Evolutionary conservation across 2,888 invertebrate species (phyloP).

Genomic region (Amitus sp.): DNA sequence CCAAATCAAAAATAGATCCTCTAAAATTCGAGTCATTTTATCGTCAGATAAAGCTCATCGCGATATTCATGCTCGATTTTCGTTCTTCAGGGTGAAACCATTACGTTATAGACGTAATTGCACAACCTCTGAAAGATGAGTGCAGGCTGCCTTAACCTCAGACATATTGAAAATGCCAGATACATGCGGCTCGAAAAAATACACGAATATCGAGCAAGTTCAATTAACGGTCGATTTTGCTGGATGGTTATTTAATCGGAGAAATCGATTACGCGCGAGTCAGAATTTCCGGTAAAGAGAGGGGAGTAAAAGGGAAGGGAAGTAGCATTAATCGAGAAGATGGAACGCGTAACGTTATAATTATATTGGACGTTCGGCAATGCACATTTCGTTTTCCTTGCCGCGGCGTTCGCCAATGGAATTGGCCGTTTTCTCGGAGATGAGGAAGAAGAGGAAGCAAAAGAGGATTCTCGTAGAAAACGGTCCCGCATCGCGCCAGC

Average conservation of each 20-base stretch:
- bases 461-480: constrained; percentile 45
- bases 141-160: no score
- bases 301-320: background rate
- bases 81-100: no score
- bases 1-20: no score
- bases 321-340: constrained; percentile 10
- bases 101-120: no score
- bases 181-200: constrained; percentile 5
- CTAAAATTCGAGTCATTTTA: no score
- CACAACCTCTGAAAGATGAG: background rate
- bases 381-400: no score
- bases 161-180: background rate
- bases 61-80: no score
- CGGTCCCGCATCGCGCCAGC: constrained; percentile 54
- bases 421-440: constrained; percentile 9
- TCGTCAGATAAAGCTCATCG: no score
- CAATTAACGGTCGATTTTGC: constrained; percentile 14
- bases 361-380: background rate
- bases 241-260: background rate
- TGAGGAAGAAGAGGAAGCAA: constrained; percentile 1
- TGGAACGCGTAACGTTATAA: constrained; percentile 29
- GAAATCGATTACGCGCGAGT: background rate
- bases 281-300: constrained; percentile 4
- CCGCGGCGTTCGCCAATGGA: constrained; percentile 3
- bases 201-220: constrained; percentile 10